These are phyloP conservation scores for Drosophila pegasa DNA, from an alignment of 2,888 invertebrate species.

Conservation along the genomic window DNA sequence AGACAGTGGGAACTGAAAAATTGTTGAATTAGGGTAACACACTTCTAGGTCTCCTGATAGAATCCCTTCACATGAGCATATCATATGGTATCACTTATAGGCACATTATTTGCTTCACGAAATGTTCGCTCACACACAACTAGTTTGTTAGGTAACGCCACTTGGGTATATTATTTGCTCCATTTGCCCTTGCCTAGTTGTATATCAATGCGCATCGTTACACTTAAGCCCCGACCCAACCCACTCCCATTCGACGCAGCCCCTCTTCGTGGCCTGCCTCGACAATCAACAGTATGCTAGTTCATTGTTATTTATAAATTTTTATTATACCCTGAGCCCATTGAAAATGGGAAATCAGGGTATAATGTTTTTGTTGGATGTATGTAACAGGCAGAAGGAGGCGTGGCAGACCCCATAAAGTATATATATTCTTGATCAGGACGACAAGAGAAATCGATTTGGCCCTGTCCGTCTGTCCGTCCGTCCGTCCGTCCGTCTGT, in stretches of 20 bases:
- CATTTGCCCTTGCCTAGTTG: conserved; percentile 15
- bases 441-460: too few relatives aligned
- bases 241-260: not conserved
- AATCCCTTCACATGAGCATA: not conserved
- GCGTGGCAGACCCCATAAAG: too few relatives aligned
- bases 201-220: conserved; percentile 16
- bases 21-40: too few relatives aligned
- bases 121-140: not conserved
- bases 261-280: not conserved
- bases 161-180: conserved; percentile 1
- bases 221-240: not conserved
- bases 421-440: too few relatives aligned
- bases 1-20: too few relatives aligned
- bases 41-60: too few relatives aligned
- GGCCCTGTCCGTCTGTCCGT: too few relatives aligned
- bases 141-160: not conserved
- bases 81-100: not conserved
- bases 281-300: conserved; percentile 10
- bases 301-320: conserved; percentile 50
- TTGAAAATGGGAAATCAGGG: too few relatives aligned
- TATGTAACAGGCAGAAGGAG: too few relatives aligned
- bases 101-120: not conserved
- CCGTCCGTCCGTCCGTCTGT: too few relatives aligned
- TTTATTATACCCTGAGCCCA: too few relatives aligned
- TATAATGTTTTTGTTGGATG: too few relatives aligned